Evolutionary conservation across 1,140 invertebrate genomes (phyloP), one percentile per base, ranked within the genome.

Genomic region (Pseudachorutes palmiensis): DNA sequence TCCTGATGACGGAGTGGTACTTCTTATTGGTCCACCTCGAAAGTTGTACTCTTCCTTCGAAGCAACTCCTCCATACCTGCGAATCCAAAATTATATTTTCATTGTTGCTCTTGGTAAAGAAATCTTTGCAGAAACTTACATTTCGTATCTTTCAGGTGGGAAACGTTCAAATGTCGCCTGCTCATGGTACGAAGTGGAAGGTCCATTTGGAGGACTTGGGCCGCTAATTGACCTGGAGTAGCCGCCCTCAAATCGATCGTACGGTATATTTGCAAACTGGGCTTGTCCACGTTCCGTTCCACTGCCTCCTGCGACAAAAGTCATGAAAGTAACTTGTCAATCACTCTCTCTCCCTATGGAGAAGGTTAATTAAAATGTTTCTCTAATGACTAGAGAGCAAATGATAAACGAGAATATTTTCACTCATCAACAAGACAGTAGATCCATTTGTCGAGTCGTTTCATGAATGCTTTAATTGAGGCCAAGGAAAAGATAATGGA

Each of bases 1-100:
- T 75, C 77, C 57, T 78, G 79, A n/a, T 76, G 76, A 62, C 80
- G 80, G 72, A 33, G 72, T 67, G 36, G 72, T 67, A 2, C 67
- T 60, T 58, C 72, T 60, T 29, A 71, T 65, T 16, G 69, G 65
- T n/a, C 69, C 70, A 64, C 67, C 70, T 30, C 72, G 60, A 48
- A 70, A 73, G 24, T 62, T 31, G 36, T 70, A 69, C 2, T 71
- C 70, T n/a, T 73, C 69, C 41, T 71, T 71, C 28, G 65, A 48
- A 24, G 63, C 57, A 58, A 69, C 72, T 33, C 71, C 62, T 28
- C 65, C 65, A 55, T 69, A 70, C n/a, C 72, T 73, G 33, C n/a
- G 49, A 30, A 31, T 3, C 30, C 57, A 65, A 64, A 22, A 29
- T 58, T 2, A 57, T 32, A 24, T 29, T 12, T 2, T 31, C 12